Evolutionary conservation across 2,888 invertebrate genomes (phyloP).

Genomic region (Apodemia mormo): DNA sequence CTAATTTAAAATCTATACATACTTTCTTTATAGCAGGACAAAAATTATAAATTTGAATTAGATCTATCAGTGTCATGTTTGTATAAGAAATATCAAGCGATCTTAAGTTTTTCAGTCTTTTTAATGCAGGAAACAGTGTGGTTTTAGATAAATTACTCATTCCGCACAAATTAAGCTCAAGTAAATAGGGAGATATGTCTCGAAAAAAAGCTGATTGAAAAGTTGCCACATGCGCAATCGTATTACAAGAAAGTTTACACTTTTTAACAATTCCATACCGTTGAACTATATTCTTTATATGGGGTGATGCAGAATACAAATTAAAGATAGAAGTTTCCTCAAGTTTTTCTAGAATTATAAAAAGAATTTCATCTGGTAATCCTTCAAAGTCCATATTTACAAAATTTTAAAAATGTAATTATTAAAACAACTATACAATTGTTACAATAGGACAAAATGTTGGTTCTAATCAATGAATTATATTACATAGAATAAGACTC

Average conservation of each 20-base stretch:
- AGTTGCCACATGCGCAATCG: constrained; percentile 51
- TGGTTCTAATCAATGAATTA: no score
- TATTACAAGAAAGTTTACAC: constrained; percentile 52
- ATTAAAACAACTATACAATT: no score
- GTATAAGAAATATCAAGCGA: constrained; percentile 63
- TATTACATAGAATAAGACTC: no score
- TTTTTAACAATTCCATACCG: constrained; percentile 48
- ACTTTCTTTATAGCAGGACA: constrained; percentile 61
- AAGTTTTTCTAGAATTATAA: constrained; percentile 55
- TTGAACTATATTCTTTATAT: constrained; percentile 47
- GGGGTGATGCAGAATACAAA: constrained; percentile 51
- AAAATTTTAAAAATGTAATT: not conserved
- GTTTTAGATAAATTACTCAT: constrained; percentile 54
- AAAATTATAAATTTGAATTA: constrained; percentile 49
- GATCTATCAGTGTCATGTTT: constrained; percentile 54
- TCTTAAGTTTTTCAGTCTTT: constrained; percentile 51
- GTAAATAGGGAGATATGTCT: constrained; percentile 50
- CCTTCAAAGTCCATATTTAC: constrained; percentile 35
- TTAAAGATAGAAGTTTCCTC: constrained; percentile 50
- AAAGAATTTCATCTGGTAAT: constrained; percentile 64
- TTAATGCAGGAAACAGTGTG: constrained; percentile 48
- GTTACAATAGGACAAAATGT: no score
- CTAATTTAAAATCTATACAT: constrained; percentile 54
- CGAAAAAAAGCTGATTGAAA: constrained; percentile 54
- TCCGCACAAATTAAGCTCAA: constrained; percentile 55